phyloP scores from a whole-genome alignment of 2,113 vertebrate species.

The Corythaeola cristata region DNA sequence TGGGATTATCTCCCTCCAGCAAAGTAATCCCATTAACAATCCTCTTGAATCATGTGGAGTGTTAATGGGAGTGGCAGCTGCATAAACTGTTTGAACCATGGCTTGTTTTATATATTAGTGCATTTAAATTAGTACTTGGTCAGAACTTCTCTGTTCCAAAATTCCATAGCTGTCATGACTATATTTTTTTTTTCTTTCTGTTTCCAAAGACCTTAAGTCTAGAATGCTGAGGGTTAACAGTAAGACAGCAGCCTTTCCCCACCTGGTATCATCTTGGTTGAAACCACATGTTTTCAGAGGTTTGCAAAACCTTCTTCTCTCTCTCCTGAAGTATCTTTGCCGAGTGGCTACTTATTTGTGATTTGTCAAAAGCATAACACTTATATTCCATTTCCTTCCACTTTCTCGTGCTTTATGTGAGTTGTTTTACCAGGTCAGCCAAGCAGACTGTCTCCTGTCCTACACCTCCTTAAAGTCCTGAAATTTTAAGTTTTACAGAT shows the following conservation, averaged over 20 bases:
- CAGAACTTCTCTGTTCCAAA: not conserved
- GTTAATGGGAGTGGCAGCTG: not conserved
- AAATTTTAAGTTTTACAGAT: not conserved
- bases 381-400: not conserved
- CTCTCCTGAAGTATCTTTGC: not conserved
- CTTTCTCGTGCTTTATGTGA: not conserved
- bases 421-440: not conserved
- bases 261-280: not conserved
- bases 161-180: not conserved
- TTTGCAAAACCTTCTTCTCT: not conserved
- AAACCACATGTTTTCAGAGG: not conserved
- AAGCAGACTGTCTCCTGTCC: not conserved
- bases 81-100: not conserved
- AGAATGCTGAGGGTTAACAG: not conserved
- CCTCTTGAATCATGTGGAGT: not conserved
- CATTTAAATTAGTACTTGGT: not conserved
- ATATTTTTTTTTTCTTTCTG: not conserved
- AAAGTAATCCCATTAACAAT: not conserved
- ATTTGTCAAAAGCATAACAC: not conserved
- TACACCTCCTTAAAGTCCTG: not conserved
- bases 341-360: not conserved
- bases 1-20: not conserved
- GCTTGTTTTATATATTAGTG: not conserved
- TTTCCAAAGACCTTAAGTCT: not conserved
- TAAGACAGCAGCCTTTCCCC: not conserved